Conservation (phyloP, 2,797 vertebrate genomes). For the Zenarchopterus dispar region DNA sequence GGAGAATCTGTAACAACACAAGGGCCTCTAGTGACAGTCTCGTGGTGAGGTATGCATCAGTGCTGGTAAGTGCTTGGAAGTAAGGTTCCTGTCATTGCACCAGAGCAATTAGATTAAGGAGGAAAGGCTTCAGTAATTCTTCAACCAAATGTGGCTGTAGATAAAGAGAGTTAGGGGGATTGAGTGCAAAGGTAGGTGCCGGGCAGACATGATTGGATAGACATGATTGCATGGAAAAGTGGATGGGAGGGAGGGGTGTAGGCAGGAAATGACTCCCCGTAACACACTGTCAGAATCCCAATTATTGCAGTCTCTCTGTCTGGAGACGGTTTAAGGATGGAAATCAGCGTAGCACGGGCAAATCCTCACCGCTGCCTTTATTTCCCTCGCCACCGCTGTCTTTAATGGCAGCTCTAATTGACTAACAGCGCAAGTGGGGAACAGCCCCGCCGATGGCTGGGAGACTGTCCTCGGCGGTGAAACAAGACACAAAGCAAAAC, state of each 20-base stretch:
- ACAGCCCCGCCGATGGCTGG: constrained; percentile 54
- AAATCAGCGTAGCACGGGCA: constrained; percentile 67
- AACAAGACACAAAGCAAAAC: constrained; percentile 65
- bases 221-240: constrained; percentile 64
- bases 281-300: constrained; percentile 72
- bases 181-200: constrained; percentile 57
- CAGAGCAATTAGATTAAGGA: constrained; percentile 66
- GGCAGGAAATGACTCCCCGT: constrained; percentile 68
- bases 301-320: constrained; percentile 71
- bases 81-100: constrained; percentile 40
- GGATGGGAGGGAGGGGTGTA: constrained; percentile 48
- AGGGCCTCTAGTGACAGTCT: constrained; percentile 4
- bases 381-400: constrained; percentile 74
- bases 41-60: constrained; percentile 32
- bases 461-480: constrained; percentile 63
- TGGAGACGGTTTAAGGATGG: constrained; percentile 71
- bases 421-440: constrained; percentile 71
- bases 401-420: constrained; percentile 82
- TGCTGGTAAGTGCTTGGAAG: constrained; percentile 25
- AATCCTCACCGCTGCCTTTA: constrained; percentile 68
- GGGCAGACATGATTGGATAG: constrained; percentile 60
- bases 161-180: constrained; percentile 66
- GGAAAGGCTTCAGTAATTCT: constrained; percentile 57
- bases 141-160: constrained; percentile 53
- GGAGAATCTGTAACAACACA: constrained; percentile 13